A percentile compares a stretch with the other conserved stretches of the same genome.
Conservation (phyloP, 2,888 invertebrate species). For the Doris montereyensis region DNA sequence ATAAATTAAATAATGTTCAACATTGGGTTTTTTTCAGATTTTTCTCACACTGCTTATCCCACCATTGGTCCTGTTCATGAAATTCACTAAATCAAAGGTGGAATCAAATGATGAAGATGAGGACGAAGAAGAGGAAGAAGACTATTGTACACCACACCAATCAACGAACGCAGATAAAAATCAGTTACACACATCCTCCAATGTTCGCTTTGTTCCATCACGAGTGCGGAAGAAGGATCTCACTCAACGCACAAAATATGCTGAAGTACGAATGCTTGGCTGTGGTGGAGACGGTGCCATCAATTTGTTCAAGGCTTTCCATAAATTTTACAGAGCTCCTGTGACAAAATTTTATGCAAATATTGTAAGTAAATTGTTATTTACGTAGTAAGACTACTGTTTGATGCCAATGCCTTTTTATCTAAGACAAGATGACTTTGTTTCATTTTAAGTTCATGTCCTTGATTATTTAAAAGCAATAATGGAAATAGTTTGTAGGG, state of each 20-base stretch:
- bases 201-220: conserved; percentile 8
- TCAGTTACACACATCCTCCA: neutral
- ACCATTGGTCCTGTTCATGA: conserved; percentile 63
- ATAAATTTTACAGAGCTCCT: conserved; percentile 70
- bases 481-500: too few species aligned
- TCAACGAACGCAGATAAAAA: neutral
- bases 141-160: neutral
- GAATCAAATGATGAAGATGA: neutral
- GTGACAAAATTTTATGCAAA: conserved; percentile 69
- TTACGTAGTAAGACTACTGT: too few species aligned
- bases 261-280: conserved; percentile 53
- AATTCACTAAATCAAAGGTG: conserved; percentile 53
- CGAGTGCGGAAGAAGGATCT: conserved; percentile 3
- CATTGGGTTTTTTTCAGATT: conserved; percentile 55
- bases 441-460: too few species aligned
- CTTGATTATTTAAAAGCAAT: too few species aligned
- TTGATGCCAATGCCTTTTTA: too few species aligned
- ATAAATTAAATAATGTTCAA: neutral
- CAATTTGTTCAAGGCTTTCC: conserved; percentile 58
- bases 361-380: conserved; percentile 55
- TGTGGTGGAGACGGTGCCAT: conserved; percentile 50
- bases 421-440: too few species aligned
- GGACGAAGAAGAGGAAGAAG: conserved; percentile 17
- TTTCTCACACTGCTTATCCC: conserved; percentile 58
- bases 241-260: conserved; percentile 49